Evolutionary conservation across 2,797 vertebrate species (phyloP).

Genomic region (Sebastes trivittatus): DNA sequence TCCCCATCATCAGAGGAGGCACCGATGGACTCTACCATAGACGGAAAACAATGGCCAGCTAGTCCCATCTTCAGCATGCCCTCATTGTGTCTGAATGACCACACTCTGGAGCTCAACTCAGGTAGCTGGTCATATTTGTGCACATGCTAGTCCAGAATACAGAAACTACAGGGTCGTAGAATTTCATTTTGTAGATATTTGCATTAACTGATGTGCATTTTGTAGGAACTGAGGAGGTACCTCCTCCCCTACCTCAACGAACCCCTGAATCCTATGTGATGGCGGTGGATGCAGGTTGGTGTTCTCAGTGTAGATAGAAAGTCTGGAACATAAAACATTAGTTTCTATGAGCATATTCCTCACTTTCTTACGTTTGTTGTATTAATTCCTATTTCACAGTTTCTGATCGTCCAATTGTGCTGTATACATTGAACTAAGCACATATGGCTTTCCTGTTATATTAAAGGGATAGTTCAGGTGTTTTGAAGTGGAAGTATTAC

Average conservation of each 20-base stretch:
- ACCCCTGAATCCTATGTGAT: conserved; percentile 92
- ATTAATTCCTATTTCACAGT: background rate
- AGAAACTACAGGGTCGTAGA: background rate
- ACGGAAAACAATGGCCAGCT: conserved; percentile 5
- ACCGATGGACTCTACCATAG: background rate
- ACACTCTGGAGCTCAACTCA: conserved; percentile 40
- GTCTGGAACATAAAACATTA: background rate
- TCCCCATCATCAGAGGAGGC: conserved; percentile 21
- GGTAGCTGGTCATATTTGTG: conserved; percentile 40
- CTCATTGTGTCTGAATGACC: conserved; percentile 51
- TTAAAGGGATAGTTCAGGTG: background rate
- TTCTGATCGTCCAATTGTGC: background rate
- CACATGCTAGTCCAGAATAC: background rate
- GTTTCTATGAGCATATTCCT: background rate
- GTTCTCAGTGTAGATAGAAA: background rate
- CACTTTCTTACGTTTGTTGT: no score
- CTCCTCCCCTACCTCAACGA: conserved; percentile 92
- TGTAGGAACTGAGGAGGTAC: conserved; percentile 75
- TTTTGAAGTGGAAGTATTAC: no score
- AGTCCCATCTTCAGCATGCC: conserved; percentile 32
- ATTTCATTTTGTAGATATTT: background rate
- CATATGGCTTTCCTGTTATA: background rate
- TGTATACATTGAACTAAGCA: background rate
- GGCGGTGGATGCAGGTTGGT: conserved; percentile 80
- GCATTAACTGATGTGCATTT: conserved; percentile 1